Conservation (phyloP, 2,797 vertebrate species). For the Sus cebifrons region DNA sequence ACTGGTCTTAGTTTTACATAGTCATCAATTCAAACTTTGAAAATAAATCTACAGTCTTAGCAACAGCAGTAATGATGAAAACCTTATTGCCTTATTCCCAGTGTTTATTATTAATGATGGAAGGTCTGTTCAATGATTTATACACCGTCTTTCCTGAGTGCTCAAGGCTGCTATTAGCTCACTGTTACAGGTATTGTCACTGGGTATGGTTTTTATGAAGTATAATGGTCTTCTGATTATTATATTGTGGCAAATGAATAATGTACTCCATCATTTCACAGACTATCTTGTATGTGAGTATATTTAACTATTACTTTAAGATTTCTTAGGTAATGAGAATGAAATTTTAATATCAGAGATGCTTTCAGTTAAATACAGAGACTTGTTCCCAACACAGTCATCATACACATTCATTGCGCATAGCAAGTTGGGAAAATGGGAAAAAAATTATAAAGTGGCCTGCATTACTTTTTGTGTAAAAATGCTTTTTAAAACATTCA, state of each 20-base stretch:
- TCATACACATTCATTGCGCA: conserved; percentile 23
- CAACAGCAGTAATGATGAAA: conserved; percentile 57
- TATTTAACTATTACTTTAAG: conserved; percentile 59
- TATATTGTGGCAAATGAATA: conserved; percentile 80
- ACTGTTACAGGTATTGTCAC: conserved; percentile 75
- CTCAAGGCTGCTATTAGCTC: conserved; percentile 77
- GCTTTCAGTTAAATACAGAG: conserved; percentile 74
- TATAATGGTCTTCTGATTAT: conserved; percentile 84
- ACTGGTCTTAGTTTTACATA: conserved; percentile 18
- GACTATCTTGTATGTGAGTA: conserved; percentile 22
- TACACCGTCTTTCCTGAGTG: conserved; percentile 61
- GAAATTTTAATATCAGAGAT: conserved; percentile 76
- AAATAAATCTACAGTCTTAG: conserved; percentile 66
- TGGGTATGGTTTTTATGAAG: conserved; percentile 71
- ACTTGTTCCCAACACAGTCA: conserved; percentile 48
- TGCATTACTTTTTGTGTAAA: conserved; percentile 32
- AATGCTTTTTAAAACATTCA: conserved; percentile 59
- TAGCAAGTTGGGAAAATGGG: conserved; percentile 41
- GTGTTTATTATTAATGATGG: conserved; percentile 81
- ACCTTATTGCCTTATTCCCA: conserved; percentile 72
- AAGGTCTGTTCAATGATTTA: conserved; percentile 77
- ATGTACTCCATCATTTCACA: conserved; percentile 52
- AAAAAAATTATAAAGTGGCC: conserved; percentile 56
- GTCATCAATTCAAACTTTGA: conserved; percentile 26
- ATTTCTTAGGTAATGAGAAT: conserved; percentile 68